Base-by-base conservation (phyloP, 2,113 vertebrate genomes). In the Fregetta grallaria region DNA sequence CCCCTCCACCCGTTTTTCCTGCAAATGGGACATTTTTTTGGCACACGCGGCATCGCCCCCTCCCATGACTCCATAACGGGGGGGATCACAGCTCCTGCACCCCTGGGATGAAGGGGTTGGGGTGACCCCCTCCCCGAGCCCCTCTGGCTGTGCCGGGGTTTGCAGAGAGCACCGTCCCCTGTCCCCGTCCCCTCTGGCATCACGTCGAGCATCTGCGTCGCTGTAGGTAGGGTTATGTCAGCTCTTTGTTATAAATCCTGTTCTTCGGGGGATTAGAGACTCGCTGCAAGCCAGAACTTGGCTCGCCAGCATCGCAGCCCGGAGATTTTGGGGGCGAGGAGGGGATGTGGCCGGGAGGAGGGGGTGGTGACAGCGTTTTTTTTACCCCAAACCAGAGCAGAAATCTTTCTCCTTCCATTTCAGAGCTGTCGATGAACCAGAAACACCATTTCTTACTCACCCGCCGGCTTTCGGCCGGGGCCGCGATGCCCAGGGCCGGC, bases 231-330 rank as follows among this genome's bases (percentile, higher is more conserved):
- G 59, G 89, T 36, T 38, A 3, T 63, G 82, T 55, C 82, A 84
- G 59, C 25, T 17, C 79, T 79, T 23, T 71, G 76, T 87, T 73
- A 45, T 42, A 49, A 72, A 92, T 90, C 95, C 92, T 87, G 87
- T 92, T 94, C 70, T 73, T 71, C 74, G 34, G 90, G 92, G 96
- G 87, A 96, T 92, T 90, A 77, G 66, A 32, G 86, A 34, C 34
- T 13, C 38, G 34, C 36, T 61, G 38, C 92, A 82, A 76, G 95
- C 90, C 44, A 8, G 59, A 34, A 73, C 89, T 88, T 59, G 92
- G 92, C 91, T 72, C 30, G 1, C 13, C 53, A 18, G 76, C 74
- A 15, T 5, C 47, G 4, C 47, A 30, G 61, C 49, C 55, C 11
- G 26, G 40, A 40, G 45, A 27, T 50, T 58, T 20, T 62, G 47